These are phyloP conservation scores for Danio kyathit DNA, from an alignment of 2,797 vertebrate species.

Conservation along the genomic window DNA sequence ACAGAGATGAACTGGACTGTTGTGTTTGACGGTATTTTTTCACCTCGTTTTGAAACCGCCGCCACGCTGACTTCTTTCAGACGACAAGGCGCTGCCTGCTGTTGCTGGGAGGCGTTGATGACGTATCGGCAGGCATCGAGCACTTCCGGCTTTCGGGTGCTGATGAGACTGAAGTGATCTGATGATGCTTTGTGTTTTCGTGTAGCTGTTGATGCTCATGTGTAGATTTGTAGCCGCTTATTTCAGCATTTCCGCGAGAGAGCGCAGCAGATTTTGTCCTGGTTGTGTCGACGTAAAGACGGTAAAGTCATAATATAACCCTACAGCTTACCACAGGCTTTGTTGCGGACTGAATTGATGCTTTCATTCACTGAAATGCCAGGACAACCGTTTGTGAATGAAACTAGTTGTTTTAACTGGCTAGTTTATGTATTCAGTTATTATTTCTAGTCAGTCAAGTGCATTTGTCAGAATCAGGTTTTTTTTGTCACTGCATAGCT, in stretches of 20 bases:
- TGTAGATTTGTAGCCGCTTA: constrained; percentile 5
- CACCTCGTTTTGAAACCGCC: too few species aligned
- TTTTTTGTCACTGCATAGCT: neutral
- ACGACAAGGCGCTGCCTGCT: neutral
- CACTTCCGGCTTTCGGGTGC: constrained; percentile 42
- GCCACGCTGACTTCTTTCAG: neutral
- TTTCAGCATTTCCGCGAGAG: constrained; percentile 8
- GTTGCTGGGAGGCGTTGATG: constrained; percentile 41
- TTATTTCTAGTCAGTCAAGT: neutral
- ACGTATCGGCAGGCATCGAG: constrained; percentile 4
- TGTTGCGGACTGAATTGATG: constrained; percentile 3
- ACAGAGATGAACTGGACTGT: too few species aligned
- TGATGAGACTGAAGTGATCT: constrained; percentile 41
- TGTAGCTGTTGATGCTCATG: constrained; percentile 19
- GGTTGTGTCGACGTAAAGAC: constrained; percentile 16
- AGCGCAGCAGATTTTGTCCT: neutral
- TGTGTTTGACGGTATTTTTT: too few species aligned
- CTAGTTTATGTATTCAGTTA: neutral
- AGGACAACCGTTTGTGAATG: neutral
- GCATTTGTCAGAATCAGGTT: neutral
- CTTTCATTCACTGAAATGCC: constrained; percentile 6
- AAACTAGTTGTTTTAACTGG: neutral
- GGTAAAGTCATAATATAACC: neutral
- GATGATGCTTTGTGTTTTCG: constrained; percentile 38
- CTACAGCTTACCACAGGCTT: neutral